Evolutionary conservation across 2,113 vertebrate genomes (phyloP), one percentile per base, ranked within the genome.

Genomic region (Vulpes lagopus): DNA sequence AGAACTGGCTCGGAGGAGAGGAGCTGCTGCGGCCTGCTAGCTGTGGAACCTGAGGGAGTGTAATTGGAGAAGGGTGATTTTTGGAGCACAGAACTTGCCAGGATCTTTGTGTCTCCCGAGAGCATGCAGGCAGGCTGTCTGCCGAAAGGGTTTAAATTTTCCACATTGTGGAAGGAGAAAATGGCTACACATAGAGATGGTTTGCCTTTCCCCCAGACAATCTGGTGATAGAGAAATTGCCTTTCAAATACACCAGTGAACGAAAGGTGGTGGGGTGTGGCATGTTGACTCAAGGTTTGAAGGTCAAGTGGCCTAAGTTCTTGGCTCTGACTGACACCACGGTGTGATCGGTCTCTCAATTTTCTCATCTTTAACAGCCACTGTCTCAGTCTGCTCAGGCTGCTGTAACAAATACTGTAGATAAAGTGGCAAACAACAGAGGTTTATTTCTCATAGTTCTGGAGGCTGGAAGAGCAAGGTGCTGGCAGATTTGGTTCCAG

Each of bases 61-160:
- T 99, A 99, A 99, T 97, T 98, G 98, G 98, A 99, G 99, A 99
- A 98, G 98, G 96, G 98, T 98, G 98, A 99, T 98, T 99, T 99
- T 99, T 98, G 98, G 98, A 99, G 98, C 98, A 92, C 20, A 15
- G 53, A 97, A 98, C 88, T 98, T 98, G 98, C 98, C 98, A 98
- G 98, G 98, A 99, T 99, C 5, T 38, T 96, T 95, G 85, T 5
- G 97, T 99, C 98, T 98, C 98, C 60, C 85, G 98, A 98, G 98
- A 99, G 98, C 94, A 90, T 95, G 97, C 96, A 98, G 97, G 98
- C 98, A 98, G 98, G 98, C 98, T 98, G 98, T 98, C 97, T 98
- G 98, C 98, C 89, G 95, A 98, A 98, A 98, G 98, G 95, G 98
- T 98, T 98, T 99, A 98, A 65, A 97, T 97, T 99, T 99, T 99